A percentile compares a stretch with the other conserved stretches of the same genome.
These are phyloP conservation scores for Cephus rjabovi DNA, from an alignment of 2,888 invertebrate genomes.

Conservation along the genomic window DNA sequence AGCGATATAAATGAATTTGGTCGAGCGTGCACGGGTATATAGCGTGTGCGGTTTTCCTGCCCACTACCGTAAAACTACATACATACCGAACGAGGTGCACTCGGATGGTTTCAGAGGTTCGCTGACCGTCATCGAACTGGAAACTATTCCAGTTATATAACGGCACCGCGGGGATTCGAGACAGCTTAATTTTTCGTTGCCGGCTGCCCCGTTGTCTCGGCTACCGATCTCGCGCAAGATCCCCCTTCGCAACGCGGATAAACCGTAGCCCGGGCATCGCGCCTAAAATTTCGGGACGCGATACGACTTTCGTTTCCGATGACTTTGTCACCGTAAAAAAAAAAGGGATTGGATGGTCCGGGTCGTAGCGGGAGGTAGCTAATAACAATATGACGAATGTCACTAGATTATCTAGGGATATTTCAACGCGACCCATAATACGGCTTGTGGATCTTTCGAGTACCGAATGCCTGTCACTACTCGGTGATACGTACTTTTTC, in stretches of 20 bases:
- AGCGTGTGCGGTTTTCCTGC: not conserved
- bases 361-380: not conserved
- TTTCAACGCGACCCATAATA: not conserved
- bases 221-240: not conserved
- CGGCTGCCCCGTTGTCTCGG: not conserved
- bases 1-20: not conserved
- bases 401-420: not conserved
- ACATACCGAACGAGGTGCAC: not conserved
- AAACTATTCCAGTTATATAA: not conserved
- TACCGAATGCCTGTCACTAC: not conserved
- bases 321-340: not conserved
- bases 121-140: not conserved
- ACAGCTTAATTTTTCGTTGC: not conserved
- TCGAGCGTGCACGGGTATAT: not conserved
- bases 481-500: constrained; percentile 31
- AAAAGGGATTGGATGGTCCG: not conserved
- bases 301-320: not conserved
- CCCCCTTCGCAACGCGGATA: not conserved
- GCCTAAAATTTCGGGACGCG: not conserved
- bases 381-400: not conserved
- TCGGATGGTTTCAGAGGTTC: not conserved
- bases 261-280: too few relatives aligned
- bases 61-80: not conserved
- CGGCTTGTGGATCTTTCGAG: not conserved
- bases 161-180: not conserved